These are phyloP conservation scores for Chiloscyllium punctatum DNA, from an alignment of 2,797 vertebrate genomes.

Conservation along the genomic window DNA sequence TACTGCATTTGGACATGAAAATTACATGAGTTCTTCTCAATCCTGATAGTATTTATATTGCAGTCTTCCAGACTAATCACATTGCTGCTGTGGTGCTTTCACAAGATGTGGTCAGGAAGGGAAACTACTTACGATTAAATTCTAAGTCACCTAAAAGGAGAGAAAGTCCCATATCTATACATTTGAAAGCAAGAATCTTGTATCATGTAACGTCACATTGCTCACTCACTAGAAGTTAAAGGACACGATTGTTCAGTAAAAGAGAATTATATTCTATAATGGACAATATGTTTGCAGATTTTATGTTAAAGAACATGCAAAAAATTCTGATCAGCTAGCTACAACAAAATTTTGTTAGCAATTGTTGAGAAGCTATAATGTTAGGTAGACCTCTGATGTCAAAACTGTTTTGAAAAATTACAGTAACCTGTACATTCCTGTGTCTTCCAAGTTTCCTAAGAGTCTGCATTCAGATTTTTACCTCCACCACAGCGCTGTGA, in stretches of 20 bases:
- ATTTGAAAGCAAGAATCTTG: neutral
- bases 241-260: neutral
- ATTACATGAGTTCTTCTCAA: conserved; percentile 55
- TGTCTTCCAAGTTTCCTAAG: neutral
- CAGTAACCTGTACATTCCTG: neutral
- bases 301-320: neutral
- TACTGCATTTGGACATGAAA: conserved; percentile 59
- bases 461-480: neutral
- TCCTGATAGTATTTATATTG: conserved; percentile 26
- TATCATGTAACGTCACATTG: neutral
- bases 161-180: neutral
- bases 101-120: neutral
- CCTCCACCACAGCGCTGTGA: neutral
- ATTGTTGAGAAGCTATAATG: neutral
- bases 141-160: neutral
- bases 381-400: neutral
- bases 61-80: conserved; percentile 14
- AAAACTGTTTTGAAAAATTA: neutral
- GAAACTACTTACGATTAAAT: neutral
- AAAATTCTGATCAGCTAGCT: conserved; percentile 10
- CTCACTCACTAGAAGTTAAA: neutral
- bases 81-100: neutral
- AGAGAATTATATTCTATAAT: neutral
- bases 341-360: neutral
- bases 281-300: neutral